These are phyloP conservation scores for Oryzias melastigma DNA, from an alignment of 2,113 vertebrate genomes.

Conservation along the genomic window DNA sequence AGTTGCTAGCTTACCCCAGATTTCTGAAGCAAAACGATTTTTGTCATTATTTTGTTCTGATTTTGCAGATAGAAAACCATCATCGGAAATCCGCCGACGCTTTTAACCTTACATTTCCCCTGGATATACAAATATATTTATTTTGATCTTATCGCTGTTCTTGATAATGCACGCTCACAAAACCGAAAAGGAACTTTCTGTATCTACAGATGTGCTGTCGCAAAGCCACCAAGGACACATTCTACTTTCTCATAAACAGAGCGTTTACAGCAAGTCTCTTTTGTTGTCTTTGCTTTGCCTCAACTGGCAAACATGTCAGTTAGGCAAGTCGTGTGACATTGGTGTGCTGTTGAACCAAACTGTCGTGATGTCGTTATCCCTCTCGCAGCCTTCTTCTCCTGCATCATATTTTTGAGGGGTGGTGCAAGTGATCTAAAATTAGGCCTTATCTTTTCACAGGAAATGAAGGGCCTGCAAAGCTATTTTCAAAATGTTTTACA, in stretches of 20 bases:
- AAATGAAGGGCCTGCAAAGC: not conserved
- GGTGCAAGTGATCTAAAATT: slow-evolving; percentile 20
- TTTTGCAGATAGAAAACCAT: slow-evolving; percentile 47
- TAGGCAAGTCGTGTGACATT: slow-evolving; percentile 37
- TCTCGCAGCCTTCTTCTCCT: slow-evolving; percentile 35
- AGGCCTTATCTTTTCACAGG: slow-evolving; percentile 3
- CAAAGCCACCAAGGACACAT: slow-evolving; percentile 55
- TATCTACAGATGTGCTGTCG: slow-evolving; percentile 47
- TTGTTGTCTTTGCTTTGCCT: slow-evolving; percentile 42
- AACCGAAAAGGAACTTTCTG: slow-evolving; percentile 7
- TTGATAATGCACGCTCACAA: slow-evolving; percentile 24
- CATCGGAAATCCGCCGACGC: slow-evolving; percentile 46
- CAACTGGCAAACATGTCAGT: slow-evolving; percentile 54
- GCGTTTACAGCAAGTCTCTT: slow-evolving; percentile 45
- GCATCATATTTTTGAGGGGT: slow-evolving; percentile 43
- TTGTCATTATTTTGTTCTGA: slow-evolving; percentile 34
- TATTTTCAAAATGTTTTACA: slow-evolving; percentile 19
- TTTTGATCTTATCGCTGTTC: slow-evolving; percentile 65
- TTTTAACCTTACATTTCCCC: slow-evolving; percentile 40
- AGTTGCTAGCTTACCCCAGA: slow-evolving; percentile 8
- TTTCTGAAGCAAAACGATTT: slow-evolving; percentile 12
- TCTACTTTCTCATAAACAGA: slow-evolving; percentile 38
- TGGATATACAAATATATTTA: slow-evolving; percentile 56
- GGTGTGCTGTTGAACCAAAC: slow-evolving; percentile 34
- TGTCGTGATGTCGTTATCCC: slow-evolving; percentile 25